Evolutionary conservation across 2,797 vertebrate genomes (phyloP).

Genomic region (Galaxias olidus): DNA sequence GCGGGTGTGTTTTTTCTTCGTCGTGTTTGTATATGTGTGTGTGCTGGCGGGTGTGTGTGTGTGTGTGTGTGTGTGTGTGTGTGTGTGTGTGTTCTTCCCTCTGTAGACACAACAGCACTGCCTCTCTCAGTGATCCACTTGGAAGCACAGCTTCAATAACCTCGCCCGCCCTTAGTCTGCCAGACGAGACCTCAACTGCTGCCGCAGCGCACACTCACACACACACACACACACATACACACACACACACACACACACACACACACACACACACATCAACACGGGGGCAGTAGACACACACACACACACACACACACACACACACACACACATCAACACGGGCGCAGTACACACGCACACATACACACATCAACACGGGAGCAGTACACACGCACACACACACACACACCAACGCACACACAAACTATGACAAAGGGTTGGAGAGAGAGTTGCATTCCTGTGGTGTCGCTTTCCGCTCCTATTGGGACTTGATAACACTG

Average conservation of each 20-base stretch:
- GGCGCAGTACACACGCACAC: neutral
- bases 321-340: neutral
- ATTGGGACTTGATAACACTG: slow-evolving; percentile 25
- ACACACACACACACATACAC: neutral
- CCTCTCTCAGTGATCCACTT: slow-evolving; percentile 65
- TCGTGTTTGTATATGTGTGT: slow-evolving; percentile 22
- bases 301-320: neutral
- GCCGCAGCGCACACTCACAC: neutral
- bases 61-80: slow-evolving; percentile 12
- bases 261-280: neutral
- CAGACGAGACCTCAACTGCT: neutral
- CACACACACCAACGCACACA: neutral
- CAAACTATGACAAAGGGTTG: neutral
- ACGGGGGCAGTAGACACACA: neutral
- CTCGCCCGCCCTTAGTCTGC: slow-evolving; percentile 1
- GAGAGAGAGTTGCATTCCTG: slow-evolving; percentile 28
- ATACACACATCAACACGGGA: neutral
- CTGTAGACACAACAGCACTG: slow-evolving; percentile 40
- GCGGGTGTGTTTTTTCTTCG: no score
- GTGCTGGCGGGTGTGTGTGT: slow-evolving; percentile 16
- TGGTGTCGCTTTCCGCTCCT: slow-evolving; percentile 24
- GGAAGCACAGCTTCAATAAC: slow-evolving; percentile 53
- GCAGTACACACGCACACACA: no score
- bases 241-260: neutral
- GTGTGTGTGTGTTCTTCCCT: slow-evolving; percentile 10